Base-by-base conservation (phyloP, 2,113 vertebrate genomes). In the Theropithecus gelada region DNA sequence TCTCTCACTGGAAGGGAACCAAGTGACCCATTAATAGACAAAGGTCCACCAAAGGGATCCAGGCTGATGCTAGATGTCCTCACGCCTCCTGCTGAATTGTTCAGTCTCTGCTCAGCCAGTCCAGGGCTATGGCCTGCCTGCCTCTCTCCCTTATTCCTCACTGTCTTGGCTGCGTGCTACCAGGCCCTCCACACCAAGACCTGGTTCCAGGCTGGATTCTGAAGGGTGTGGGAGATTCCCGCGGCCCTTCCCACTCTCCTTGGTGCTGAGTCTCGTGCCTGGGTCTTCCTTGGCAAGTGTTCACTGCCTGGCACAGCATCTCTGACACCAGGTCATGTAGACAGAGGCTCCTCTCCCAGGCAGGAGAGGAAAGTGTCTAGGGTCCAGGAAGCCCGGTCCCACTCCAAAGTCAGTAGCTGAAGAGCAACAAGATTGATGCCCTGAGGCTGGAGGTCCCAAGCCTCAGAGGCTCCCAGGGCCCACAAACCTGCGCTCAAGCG, bases 121-220 rank as follows among this genome's bases (percentile, higher is more conserved):
- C 12, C 1, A 32, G 27, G 12, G 27, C 12, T 64, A 30, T 3
- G 27, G 27, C 27, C 61, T 5, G 27, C 61, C 61, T 64, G 61
- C 61, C 61, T 43, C 81, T 55, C 16, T 57, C 5, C 30, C 38
- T 30, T 27, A 13, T 64, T 13, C 61, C 12, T 64, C 59, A 61
- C 59, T 0, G 0, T 72, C 68, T 73, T 32, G 4, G 52, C 23
- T 0, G 8, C 5, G 0, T 48, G 35, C 27, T 5, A 0, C 25
- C 45, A 35, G 16, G 45, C 32, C 40, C 68, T 50, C 1, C 3
- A 17, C 64, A 27, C 3, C 0, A 6, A 10, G 3, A 38, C 45
- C 76, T 32, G 23, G 16, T 2, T 83, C 40, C 80, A 3, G 30
- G 59, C 61, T 32, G 13, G 13, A 3, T 43, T 45, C 78, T 0